Percentiles rank a stretch among this genome's conserved stretches.
phyloP scores from a whole-genome alignment of 2,888 invertebrate genomes.

The Mesorhabditis spiculigera region DNA sequence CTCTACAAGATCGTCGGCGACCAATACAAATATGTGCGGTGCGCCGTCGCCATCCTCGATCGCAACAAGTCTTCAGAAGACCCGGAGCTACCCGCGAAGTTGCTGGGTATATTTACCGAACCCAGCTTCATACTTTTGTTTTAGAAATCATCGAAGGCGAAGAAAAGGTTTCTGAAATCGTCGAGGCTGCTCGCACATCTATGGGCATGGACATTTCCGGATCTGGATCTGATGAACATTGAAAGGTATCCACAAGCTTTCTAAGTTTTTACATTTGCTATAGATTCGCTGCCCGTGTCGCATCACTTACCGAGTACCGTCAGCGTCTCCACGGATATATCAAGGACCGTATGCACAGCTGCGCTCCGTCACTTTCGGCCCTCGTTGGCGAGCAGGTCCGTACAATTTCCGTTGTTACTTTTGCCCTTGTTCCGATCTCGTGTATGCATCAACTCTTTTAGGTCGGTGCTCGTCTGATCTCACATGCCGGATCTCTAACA shows the following conservation, averaged over 20 bases:
- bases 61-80: slow-evolving; percentile 41
- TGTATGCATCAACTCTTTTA: slow-evolving; percentile 30
- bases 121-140: slow-evolving; percentile 21
- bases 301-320: slow-evolving; percentile 83
- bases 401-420: slow-evolving; percentile 6
- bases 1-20: slow-evolving; percentile 91
- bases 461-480: slow-evolving; percentile 93
- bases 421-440: background rate
- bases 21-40: slow-evolving; percentile 83
- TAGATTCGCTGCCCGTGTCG: slow-evolving; percentile 69
- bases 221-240: slow-evolving; percentile 89
- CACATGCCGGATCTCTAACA: slow-evolving; percentile 96
- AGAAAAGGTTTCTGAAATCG: slow-evolving; percentile 80
- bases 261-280: slow-evolving; percentile 62
- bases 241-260: slow-evolving; percentile 68
- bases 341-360: slow-evolving; percentile 82
- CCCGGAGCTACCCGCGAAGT: slow-evolving; percentile 29
- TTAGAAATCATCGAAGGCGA: slow-evolving; percentile 62
- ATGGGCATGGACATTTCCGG: slow-evolving; percentile 99
- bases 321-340: slow-evolving; percentile 80
- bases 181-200: slow-evolving; percentile 87
- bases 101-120: slow-evolving; percentile 24
- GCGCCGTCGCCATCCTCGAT: slow-evolving; percentile 78
- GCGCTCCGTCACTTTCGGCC: slow-evolving; percentile 90
- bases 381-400: slow-evolving; percentile 79